Base-by-base conservation (phyloP, 2,888 invertebrate genomes). In the Dysmachus trigonus region DNA sequence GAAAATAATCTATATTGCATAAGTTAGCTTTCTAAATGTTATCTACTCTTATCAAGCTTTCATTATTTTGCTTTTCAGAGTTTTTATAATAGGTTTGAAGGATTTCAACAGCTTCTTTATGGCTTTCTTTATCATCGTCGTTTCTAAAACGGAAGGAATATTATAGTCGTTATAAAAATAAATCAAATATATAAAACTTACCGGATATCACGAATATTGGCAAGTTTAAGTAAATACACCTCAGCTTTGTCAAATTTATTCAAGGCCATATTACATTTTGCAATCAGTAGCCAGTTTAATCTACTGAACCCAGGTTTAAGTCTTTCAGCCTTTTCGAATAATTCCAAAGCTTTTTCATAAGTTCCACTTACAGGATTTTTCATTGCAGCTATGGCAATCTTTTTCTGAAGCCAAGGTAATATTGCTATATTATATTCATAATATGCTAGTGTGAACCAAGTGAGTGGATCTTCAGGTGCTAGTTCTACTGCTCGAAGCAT, bases 231-330 rank as follows among this genome's bases (percentile, higher is more conserved):
- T 62, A 82, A 62, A n/a, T 33, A 62, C 13, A 10, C 33, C 22
- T 71, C n/a, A 30, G 82, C 82, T 38, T 71, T 38, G 7, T 0
- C 31, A 33, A 71, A 22, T 13, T 82, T 33, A 4, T 82, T 62
- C 22, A 82, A 33, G 3, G 53, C 62, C 1, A 82, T 71, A 13
- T 31, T 35, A 6, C 82, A 82, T 71, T 82, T 82, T 10, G 82
- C 82, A n/a, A 82, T 82, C 82, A 82, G 62, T 18, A 82, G 15
- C 71, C 31, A 33, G 38, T 82, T 82, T 22, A 71, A 35, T 22
- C 18, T 10, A 62, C 15, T 30, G 18, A 82, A 82, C 10, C 82
- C 82, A 7, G 82, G 82, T 22, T 82, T 53, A 18, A 82, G 62
- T 0, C 15, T 22, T 38, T 82, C 82, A 38, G 82, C 82, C 7